Evolutionary conservation across 2,113 vertebrate species (phyloP), one percentile per base, ranked within the genome.

Genomic region (Tichodroma muraria): DNA sequence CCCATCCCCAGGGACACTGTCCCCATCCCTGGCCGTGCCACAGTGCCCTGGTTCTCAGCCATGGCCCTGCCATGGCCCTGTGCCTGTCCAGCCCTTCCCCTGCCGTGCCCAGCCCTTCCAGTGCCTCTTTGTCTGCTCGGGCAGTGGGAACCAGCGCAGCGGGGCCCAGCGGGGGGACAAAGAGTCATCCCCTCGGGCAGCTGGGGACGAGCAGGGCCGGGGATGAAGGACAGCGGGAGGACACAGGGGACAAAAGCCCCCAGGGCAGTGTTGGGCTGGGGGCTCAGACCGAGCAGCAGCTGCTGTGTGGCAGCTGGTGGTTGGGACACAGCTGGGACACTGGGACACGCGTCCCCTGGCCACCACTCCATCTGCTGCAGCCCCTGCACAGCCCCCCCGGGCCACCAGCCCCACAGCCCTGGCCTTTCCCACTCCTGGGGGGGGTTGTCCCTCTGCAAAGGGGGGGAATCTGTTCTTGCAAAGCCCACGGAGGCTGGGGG

Each of bases 91-190:
- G 92, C 72, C 78, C 63, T 72, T 78, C 61, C 77, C 81, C 81
- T 8, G 68, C 45, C 3, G 4, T 89, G 89, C 89, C 92, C n/a
- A 31, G 73, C 64, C 18, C 78, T n/a, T 13, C 78, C 85, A 80
- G 85, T 3, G 28, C 78, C 59, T 78, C 94, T 95, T 95, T 95
- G 94, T 94, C 94, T 92, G 73, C 72, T 31, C 18, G 4, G 64
- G 59, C 78, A 27, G 59, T 59, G 81, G 31, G 22, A 80, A 38
- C 25, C 53, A 7, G 38, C 44, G 14, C 86, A 15, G 20, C 5
- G 69, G 54, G 89, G 92, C 92, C 94, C 89, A 68, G 8, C 33
- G 3, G 5, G 78, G 84, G 49, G 35, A 87, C 23, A 92, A 77
- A 69, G 69, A 9, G 1, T 8, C 86, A n/a, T 24, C 40, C 44